Percentiles rank a stretch among this genome's conserved stretches.
These are phyloP conservation scores for Agonopterix subpropinquella DNA, from an alignment of 2,888 invertebrate genomes.

Conservation along the genomic window DNA sequence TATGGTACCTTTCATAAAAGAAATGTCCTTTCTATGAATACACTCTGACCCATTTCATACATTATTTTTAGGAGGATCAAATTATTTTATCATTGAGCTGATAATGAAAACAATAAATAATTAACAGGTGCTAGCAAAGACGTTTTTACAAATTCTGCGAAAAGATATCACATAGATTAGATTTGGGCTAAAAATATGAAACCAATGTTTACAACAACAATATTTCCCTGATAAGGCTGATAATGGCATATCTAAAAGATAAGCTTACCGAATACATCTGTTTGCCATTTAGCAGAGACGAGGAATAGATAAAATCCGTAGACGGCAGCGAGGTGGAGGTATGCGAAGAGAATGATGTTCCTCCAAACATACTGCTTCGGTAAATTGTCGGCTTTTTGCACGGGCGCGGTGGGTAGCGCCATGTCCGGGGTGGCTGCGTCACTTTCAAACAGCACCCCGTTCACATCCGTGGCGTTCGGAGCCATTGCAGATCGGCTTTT, in stretches of 20 bases:
- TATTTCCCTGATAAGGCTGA: constrained; percentile 2
- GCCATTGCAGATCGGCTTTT: constrained; percentile 44
- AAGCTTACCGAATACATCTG: constrained; percentile 82
- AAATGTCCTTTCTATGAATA: no score
- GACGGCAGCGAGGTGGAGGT: constrained; percentile 84
- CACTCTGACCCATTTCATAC: no score
- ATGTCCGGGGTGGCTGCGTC: constrained; percentile 65
- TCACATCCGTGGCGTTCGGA: constrained; percentile 57
- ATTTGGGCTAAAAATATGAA: background rate
- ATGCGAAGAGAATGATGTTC: constrained; percentile 86
- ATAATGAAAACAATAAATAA: no score
- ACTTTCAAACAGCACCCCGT: constrained; percentile 65
- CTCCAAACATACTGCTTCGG: constrained; percentile 84
- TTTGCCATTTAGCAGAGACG: constrained; percentile 83
- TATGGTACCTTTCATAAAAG: no score
- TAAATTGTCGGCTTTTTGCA: constrained; percentile 71
- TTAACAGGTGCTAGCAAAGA: no score
- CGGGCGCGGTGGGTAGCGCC: constrained; percentile 47
- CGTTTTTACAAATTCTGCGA: no score
- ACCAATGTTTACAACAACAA: background rate
- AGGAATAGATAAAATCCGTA: constrained; percentile 85
- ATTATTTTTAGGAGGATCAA: no score
- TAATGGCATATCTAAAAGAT: background rate
- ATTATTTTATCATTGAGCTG: no score
- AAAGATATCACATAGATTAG: no score